These are phyloP conservation scores for Artibeus jamaicensis DNA, from an alignment of 2,797 vertebrate species.

Conservation along the genomic window DNA sequence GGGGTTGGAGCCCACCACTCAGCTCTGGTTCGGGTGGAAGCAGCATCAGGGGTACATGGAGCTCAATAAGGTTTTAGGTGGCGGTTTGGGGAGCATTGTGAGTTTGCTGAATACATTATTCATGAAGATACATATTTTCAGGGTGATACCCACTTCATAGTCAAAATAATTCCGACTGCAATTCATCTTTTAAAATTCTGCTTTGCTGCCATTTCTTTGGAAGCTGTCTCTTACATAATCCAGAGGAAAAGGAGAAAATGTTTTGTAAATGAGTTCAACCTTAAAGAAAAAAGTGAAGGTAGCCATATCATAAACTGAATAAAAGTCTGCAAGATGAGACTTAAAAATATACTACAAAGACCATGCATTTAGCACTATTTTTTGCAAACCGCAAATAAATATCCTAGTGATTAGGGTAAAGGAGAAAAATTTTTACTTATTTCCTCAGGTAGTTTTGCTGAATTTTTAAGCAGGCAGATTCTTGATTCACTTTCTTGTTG, in stretches of 20 bases:
- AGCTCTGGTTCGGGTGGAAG: not conserved
- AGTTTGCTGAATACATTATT: not conserved
- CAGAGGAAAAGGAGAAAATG: conserved; percentile 1
- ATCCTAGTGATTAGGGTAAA: not conserved
- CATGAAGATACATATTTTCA: not conserved
- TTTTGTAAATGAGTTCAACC: not conserved
- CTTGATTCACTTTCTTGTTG: not conserved
- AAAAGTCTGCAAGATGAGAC: conserved; percentile 3
- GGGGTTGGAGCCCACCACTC: not conserved
- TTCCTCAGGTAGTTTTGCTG: not conserved
- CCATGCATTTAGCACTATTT: not conserved
- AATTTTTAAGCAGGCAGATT: not conserved
- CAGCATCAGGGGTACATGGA: not conserved
- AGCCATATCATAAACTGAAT: not conserved
- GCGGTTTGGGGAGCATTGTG: not conserved
- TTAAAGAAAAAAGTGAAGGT: conserved; percentile 25
- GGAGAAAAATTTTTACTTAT: not conserved
- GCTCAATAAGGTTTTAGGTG: not conserved
- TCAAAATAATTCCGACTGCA: not conserved
- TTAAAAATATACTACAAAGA: not conserved
- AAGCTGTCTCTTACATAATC: not conserved
- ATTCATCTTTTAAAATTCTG: conserved; percentile 40
- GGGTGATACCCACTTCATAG: not conserved
- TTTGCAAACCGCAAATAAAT: not conserved
- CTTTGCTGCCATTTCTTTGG: not conserved